Evolutionary conservation across 2,888 invertebrate genomes (phyloP), one percentile per base, ranked within the genome.

Genomic region (Polydrusus tereticollis): DNA sequence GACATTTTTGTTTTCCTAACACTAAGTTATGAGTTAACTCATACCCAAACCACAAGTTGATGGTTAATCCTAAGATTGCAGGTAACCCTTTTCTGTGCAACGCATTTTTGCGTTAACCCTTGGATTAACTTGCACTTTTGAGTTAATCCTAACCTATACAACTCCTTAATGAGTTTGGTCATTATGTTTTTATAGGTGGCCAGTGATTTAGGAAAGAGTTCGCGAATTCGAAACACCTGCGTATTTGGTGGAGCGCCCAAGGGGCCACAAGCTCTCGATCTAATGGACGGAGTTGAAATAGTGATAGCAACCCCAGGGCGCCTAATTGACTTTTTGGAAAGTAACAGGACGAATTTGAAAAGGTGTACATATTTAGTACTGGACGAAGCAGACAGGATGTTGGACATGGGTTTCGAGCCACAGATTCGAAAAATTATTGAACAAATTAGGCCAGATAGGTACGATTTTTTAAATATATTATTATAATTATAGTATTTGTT

Each of bases 381-480:
- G 58, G 93, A 94, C 82, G 93, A 93, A 83, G 93, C 93, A 43
- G 94, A 99, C 84, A 89, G 98, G 82, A 98, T 98, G 98, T 88
- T 99, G 80, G 98, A 98, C 84, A 99, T 99, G 98, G 98, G 98
- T 60, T 98, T 98, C 86, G 98, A 98, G 87, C 98, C 98, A 0
- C 98, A 98, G 86, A 98, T 98, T 78, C 89, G 97, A 70, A 97
- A 97, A 86, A 97, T 98, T 76, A 94, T 98, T 77, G 96, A 97
- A 82, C 97, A 97, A 87, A 75, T 75, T 43, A 58, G 75, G 5
- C 75, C 75, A 6, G 75, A 75, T 77, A 87, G 94, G 82, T 69
- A 70, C 21, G 5, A 21, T 36, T n/a, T 36, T 21, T 29, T 52
- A 16, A 12, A 36, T 36, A 12, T 2, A 36, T n/a, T 4, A 10